Evolutionary conservation across 2,113 vertebrate species (phyloP).

Genomic region (Salvelinus alpinus): DNA sequence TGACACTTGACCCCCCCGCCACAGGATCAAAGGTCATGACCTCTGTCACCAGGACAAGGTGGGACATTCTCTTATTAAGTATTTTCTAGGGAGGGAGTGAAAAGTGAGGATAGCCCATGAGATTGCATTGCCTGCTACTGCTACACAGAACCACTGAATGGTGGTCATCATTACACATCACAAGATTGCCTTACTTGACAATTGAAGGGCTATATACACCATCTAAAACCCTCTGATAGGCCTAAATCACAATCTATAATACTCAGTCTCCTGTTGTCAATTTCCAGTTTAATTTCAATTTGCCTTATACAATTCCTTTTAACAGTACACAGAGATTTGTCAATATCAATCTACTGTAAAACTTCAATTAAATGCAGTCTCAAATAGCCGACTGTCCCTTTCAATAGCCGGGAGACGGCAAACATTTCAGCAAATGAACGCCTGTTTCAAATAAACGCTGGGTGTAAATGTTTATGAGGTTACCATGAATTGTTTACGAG

Average conservation of each 20-base stretch:
- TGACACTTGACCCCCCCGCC: constrained; percentile 11
- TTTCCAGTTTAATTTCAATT: not conserved
- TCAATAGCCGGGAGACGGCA: too few species aligned
- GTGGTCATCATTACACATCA: not conserved
- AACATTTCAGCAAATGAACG: too few species aligned
- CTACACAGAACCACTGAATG: not conserved
- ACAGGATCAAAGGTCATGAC: constrained; percentile 36
- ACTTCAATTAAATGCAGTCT: too few species aligned
- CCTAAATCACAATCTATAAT: not conserved
- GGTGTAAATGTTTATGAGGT: too few species aligned
- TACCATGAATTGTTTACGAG: too few species aligned
- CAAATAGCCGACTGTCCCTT: too few species aligned
- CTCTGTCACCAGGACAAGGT: constrained; percentile 65
- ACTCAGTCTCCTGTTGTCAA: not conserved
- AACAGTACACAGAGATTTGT: constrained; percentile 9
- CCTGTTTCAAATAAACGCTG: too few species aligned
- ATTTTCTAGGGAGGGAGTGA: constrained; percentile 53
- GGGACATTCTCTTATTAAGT: constrained; percentile 70
- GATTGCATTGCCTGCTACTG: not conserved
- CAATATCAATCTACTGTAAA: constrained; percentile 21
- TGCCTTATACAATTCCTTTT: not conserved
- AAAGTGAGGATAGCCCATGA: not conserved
- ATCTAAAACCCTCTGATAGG: not conserved
- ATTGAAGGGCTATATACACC: not conserved
- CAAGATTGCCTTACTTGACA: not conserved